These are phyloP conservation scores for Protobothrops mucrosquamatus DNA, from an alignment of 2,113 vertebrate genomes.

Conservation along the genomic window DNA sequence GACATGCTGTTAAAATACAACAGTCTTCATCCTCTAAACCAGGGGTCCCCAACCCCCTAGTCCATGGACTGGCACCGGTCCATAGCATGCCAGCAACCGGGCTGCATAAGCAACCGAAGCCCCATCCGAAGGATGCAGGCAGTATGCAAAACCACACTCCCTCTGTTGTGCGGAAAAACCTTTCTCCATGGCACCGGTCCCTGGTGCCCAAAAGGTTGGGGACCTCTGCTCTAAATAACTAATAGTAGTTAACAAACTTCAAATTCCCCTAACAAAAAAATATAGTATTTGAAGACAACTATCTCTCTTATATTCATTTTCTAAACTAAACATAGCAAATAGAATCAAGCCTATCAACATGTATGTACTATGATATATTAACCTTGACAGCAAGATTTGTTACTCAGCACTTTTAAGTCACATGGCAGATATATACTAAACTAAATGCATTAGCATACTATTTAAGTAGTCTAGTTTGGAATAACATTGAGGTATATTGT, in stretches of 20 bases:
- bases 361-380: conserved; percentile 52
- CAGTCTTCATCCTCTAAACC: neutral
- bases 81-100: too few species aligned
- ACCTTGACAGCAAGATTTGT: conserved; percentile 56
- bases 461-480: neutral
- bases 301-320: conserved; percentile 33
- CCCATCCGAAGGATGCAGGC: too few species aligned
- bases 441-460: neutral
- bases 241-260: conserved; percentile 14
- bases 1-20: neutral
- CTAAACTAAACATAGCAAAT: conserved; percentile 54
- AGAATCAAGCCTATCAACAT: conserved; percentile 43
- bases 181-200: too few species aligned
- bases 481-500: neutral
- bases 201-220: too few species aligned
- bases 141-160: too few species aligned
- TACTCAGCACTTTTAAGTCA: conserved; percentile 13
- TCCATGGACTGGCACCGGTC: too few species aligned
- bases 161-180: too few species aligned
- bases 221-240: neutral
- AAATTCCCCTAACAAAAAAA: conserved; percentile 1
- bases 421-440: neutral
- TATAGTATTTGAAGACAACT: conserved; percentile 19
- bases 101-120: too few species aligned
- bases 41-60: too few species aligned